Conservation (phyloP, 2,888 invertebrate species). For the Aphodius granarius region DNA sequence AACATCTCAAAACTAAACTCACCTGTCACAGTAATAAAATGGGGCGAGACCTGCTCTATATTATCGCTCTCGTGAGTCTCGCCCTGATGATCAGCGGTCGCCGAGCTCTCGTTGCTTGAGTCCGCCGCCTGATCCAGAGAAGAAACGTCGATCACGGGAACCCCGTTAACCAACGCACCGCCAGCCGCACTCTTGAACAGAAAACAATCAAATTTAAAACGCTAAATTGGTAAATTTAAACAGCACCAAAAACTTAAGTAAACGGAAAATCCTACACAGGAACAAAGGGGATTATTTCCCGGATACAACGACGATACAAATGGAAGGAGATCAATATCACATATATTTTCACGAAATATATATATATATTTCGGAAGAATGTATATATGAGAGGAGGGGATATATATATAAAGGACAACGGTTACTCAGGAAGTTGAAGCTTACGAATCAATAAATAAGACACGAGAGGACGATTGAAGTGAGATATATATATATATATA, state of each 20-base stretch:
- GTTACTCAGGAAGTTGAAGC: no score
- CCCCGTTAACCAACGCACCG: conserved; percentile 50
- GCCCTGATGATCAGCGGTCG: conserved; percentile 56
- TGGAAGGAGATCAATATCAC: conserved; percentile 10
- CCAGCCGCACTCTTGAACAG: conserved; percentile 39
- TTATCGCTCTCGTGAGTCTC: conserved; percentile 58
- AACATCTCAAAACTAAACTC: conserved; percentile 40
- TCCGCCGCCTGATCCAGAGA: conserved; percentile 60
- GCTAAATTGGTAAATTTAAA: not conserved
- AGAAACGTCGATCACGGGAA: conserved; percentile 54
- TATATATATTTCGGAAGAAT: no score
- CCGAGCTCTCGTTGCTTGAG: conserved; percentile 61
- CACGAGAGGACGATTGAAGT: conserved; percentile 23
- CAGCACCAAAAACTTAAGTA: not conserved
- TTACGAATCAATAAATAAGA: no score
- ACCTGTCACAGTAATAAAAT: conserved; percentile 76
- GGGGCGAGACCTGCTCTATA: conserved; percentile 56
- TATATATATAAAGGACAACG: no score
- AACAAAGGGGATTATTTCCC: not conserved
- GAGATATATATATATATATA: no score
- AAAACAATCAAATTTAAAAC: not conserved
- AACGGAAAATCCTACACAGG: not conserved
- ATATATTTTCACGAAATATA: not conserved
- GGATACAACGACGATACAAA: not conserved
- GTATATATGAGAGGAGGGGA: no score